These are phyloP conservation scores for Blera fallax DNA, from an alignment of 2,888 invertebrate genomes.

Conservation along the genomic window DNA sequence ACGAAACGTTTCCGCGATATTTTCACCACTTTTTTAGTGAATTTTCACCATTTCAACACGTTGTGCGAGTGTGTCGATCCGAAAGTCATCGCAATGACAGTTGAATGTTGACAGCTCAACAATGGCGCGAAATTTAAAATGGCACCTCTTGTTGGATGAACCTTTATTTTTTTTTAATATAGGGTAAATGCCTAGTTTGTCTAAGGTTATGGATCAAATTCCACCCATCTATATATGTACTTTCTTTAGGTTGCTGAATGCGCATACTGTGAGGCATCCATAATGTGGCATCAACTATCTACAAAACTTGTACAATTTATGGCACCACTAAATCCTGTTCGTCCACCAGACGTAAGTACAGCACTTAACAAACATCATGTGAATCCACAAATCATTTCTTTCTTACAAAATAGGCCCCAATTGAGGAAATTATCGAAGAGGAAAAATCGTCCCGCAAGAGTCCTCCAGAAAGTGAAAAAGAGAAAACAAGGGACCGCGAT, in stretches of 20 bases:
- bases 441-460: conserved; percentile 85
- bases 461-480: conserved; percentile 87
- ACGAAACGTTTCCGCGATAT: too few relatives aligned
- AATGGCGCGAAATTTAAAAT: too few relatives aligned
- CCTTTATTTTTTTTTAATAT: too few relatives aligned
- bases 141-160: too few relatives aligned
- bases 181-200: too few relatives aligned
- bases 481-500: conserved; percentile 85
- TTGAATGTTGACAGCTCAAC: too few relatives aligned
- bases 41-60: too few relatives aligned
- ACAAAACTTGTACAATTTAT: conserved; percentile 90
- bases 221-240: neutral
- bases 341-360: conserved; percentile 88
- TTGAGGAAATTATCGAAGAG: conserved; percentile 88
- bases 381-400: too few relatives aligned
- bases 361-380: too few relatives aligned
- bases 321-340: conserved; percentile 88
- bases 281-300: conserved; percentile 96
- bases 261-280: conserved; percentile 94
- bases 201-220: neutral
- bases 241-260: conserved; percentile 85
- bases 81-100: too few relatives aligned
- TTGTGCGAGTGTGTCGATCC: too few relatives aligned
- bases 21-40: too few relatives aligned
- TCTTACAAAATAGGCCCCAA: conserved; percentile 85